Conservation (phyloP, 2,797 vertebrate species). For the Phyllotis vaccarum region DNA sequence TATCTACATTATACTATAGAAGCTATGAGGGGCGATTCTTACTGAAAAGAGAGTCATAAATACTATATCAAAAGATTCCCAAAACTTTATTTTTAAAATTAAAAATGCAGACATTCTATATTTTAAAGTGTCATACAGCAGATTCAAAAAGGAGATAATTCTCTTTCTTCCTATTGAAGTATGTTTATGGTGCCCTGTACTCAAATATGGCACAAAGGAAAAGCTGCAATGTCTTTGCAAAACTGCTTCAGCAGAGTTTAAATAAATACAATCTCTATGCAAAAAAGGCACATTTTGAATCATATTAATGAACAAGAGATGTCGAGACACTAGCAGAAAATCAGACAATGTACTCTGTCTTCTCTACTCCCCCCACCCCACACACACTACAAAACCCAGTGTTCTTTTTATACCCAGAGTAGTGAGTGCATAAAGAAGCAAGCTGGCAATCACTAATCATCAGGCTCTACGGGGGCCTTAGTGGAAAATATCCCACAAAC, state of each 20-base stretch:
- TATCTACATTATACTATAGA: conserved; percentile 97
- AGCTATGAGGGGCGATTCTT: conserved; percentile 92
- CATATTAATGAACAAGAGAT: conserved; percentile 10
- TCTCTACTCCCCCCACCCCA: conserved; percentile 4
- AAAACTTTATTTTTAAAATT: conserved; percentile 83
- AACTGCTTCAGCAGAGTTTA: conserved; percentile 56
- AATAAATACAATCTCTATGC: conserved; percentile 24
- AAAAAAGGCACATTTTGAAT: conserved; percentile 58
- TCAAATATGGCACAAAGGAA: conserved; percentile 29
- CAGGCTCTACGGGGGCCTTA: conserved; percentile 38
- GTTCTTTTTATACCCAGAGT: conserved; percentile 64
- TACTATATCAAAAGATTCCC: conserved; percentile 89
- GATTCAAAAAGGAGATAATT: conserved; percentile 22
- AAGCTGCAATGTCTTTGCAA: conserved; percentile 4
- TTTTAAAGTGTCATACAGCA: conserved; percentile 73
- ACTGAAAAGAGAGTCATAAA: conserved; percentile 92
- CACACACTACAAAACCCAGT: conserved; percentile 46
- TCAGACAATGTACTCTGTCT: conserved; percentile 22
- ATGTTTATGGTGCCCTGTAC: neutral
- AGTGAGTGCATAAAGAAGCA: conserved; percentile 62
- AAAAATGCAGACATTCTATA: conserved; percentile 81
- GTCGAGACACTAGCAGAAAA: conserved; percentile 4
- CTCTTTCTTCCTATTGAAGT: conserved; percentile 56
- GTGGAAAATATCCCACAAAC: conserved; percentile 74
- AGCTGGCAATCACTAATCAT: conserved; percentile 59